Base-by-base conservation (phyloP, 1,140 invertebrate species). In the Drosophila prosaltans region DNA sequence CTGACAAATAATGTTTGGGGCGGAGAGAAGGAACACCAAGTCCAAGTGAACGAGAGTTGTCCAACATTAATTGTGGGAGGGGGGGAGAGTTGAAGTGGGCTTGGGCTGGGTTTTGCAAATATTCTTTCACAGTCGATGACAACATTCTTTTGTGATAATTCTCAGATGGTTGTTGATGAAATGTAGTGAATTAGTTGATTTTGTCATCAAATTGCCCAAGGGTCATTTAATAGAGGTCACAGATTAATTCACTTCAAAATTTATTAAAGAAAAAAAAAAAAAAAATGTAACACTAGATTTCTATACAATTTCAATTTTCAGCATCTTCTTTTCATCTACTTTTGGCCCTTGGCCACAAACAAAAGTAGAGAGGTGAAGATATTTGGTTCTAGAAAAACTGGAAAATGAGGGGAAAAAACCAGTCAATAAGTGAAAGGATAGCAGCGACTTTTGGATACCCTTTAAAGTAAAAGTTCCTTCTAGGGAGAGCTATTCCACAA, bases 1-100 rank as follows among this genome's bases (percentile, higher is more conserved):
- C 39, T 45, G 24, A 26, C 16, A 24, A 30, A 68, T 54, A 71
- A 51, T 41, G 10, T 71, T 66, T 16, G 16, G 41, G 45, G 45
- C 6, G 45, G 21, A 24, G 6, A 21, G 45, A 24, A 24, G n/a
- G 45, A 24, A 30, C 28, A 2, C 28, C 16, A 16, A 16, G 16
- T 30, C 28, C 28, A 2, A 2, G 2, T 30, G 32, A 36, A 36
- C 6, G 6, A 36, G 32, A 36, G 32, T 36, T 36, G 3, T 36
- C 32, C 3, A 51, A 51, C 45, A 51, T 26, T 51, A 51, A 51
- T 51, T 51, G 32, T 4, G 6, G 32, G 6, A 7, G 32, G 3
- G 6, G 32, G 0, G 32, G 32, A 7, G 32, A 36, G 32, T 2
- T 2, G 28, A 30, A 3, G 28, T 2, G 4, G 28, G 4, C 4